Conservation (phyloP, 1,140 invertebrate genomes). For the Acromyrmex echinatior region DNA sequence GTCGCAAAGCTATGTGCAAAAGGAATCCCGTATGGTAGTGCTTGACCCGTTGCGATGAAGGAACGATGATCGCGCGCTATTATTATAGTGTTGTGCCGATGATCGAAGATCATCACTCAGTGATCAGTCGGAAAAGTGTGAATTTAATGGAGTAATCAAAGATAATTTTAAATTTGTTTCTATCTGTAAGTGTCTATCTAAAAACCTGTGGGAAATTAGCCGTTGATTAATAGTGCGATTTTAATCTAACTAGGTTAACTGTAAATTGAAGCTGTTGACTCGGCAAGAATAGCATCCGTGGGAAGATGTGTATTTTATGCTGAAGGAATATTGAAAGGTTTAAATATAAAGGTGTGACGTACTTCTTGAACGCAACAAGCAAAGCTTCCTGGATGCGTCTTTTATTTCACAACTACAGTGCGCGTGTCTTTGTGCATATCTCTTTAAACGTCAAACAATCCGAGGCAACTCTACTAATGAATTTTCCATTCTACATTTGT, state of each 20-base stretch:
- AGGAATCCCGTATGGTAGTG: background rate
- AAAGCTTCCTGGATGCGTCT: constrained; percentile 1
- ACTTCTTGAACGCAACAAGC: background rate
- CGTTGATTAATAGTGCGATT: constrained; percentile 20
- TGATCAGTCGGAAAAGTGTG: constrained; percentile 38
- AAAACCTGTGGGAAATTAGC: background rate
- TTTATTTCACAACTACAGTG: constrained; percentile 16
- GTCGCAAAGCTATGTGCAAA: background rate
- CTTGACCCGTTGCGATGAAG: background rate
- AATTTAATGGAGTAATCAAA: constrained; percentile 23
- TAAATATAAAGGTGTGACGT: constrained; percentile 8
- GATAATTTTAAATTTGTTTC: constrained; percentile 17
- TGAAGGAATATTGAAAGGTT: background rate
- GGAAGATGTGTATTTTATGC: background rate
- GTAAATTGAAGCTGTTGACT: constrained; percentile 39
- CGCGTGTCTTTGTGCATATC: background rate
- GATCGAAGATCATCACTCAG: constrained; percentile 26
- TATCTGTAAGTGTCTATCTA: background rate
- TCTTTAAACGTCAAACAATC: background rate
- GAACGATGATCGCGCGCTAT: constrained; percentile 23
- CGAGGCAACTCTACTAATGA: constrained; percentile 2
- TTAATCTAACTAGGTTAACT: constrained; percentile 26
- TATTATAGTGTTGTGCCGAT: constrained; percentile 44
- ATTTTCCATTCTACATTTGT: constrained; percentile 7
- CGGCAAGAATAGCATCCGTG: background rate